Percentiles rank a stretch among this genome's conserved stretches.
Evolutionary conservation across 2,113 vertebrate genomes (phyloP).

Genomic region (Anhinga anhinga): DNA sequence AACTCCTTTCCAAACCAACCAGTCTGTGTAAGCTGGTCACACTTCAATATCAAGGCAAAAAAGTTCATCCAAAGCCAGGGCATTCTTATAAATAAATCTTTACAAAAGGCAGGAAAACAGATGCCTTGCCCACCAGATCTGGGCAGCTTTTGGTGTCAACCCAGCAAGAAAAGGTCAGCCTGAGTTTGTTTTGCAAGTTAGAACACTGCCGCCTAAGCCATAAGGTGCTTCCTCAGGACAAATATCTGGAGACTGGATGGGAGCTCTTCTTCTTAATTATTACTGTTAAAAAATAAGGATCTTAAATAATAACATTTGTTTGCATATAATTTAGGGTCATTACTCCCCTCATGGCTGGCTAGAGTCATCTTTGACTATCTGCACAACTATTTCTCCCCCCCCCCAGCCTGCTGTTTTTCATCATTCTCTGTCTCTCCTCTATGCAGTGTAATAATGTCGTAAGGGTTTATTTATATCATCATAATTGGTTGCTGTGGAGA

Average conservation of each 20-base stretch:
- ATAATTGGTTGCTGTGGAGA: slow-evolving; percentile 48
- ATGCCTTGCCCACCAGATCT: not conserved
- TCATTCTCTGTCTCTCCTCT: not conserved
- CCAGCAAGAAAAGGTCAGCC: not conserved
- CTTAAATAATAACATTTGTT: not conserved
- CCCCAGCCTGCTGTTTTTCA: not conserved
- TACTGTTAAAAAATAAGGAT: not conserved
- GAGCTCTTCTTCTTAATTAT: not conserved
- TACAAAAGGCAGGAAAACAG: not conserved
- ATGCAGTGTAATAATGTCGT: not conserved
- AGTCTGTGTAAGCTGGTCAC: not conserved
- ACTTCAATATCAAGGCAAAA: not conserved
- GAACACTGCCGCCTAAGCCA: not conserved
- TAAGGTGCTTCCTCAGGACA: not conserved
- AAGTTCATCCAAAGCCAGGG: not conserved
- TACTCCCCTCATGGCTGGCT: not conserved
- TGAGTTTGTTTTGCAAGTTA: not conserved
- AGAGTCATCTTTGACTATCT: not conserved
- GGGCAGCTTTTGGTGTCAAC: not conserved
- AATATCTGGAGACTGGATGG: not conserved
- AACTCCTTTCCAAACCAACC: not conserved
- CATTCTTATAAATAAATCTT: not conserved
- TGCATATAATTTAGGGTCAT: not conserved
- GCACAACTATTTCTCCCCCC: not conserved
- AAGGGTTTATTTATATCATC: slow-evolving; percentile 36